Evolutionary conservation across 2,888 invertebrate genomes (phyloP), one percentile per base, ranked within the genome.

Genomic region (Morpho helenor): DNA sequence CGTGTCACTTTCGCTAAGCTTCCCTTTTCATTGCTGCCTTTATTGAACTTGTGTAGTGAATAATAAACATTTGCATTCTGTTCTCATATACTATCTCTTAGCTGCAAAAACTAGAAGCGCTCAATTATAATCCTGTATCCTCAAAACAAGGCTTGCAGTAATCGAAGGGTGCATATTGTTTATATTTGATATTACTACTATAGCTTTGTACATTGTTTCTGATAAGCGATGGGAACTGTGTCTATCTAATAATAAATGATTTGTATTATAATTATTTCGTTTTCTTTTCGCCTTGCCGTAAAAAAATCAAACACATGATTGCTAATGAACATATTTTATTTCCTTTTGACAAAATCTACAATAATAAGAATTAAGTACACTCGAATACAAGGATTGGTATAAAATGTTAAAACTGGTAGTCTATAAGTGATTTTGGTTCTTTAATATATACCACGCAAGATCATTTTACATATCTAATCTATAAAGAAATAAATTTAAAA

Each of bases 141-240:
- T 87, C 82, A 81, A 79, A 81, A 49, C 77, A 87, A 88, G 87
- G 89, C 90, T 90, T 89, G 86, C 89, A 89, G 89, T 87, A 86
- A 89, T 86, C 87, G 87, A 88, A 88, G 89, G 89, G 90, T 89
- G 90, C 90, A 89, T 89, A 89, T 88, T 90, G 89, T 90, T 90
- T 90, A 89, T 90, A 90, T 89, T 89, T 90, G 90, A 91, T 91
- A 91, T 91, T 91, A 89, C 90, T 91, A 90, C 88, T 92, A 92
- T 93, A 93, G 93, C 93, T 93, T 93, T 93, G 92, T 93, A 93
- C 93, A 93, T 92, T 93, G 90, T 92, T 92, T 92, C 92, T 92
- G 91, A 92, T 92, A 92, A 92, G 93, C 93, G 92, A 91, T 92
- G 92, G 93, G 92, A 93, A 93, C 92, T 92, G 93, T 93, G 93